A percentile compares a stretch with the other conserved stretches of the same genome.
Evolutionary conservation across 2,797 vertebrate genomes (phyloP).

Genomic region (Eutrigla gurnardus): DNA sequence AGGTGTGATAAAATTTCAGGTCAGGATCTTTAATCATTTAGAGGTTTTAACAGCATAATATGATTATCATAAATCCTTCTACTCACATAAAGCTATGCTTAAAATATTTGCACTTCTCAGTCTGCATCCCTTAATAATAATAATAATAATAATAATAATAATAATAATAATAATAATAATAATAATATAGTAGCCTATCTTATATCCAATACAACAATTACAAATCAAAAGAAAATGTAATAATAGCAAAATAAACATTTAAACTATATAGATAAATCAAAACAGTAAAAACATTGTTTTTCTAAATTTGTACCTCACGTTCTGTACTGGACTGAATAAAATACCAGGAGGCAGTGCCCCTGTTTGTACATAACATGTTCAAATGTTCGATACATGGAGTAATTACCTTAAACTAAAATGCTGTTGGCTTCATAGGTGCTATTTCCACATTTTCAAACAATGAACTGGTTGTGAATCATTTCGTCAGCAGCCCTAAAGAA

Average conservation of each 20-base stretch:
- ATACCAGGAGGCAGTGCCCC: background rate
- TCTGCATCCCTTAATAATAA: background rate
- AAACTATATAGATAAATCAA: too few relatives aligned
- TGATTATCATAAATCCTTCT: conserved; percentile 48
- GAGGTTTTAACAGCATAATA: conserved; percentile 38
- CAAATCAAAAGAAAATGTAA: too few relatives aligned
- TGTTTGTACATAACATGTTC: background rate
- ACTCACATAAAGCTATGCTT: conserved; percentile 35
- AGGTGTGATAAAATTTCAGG: conserved; percentile 33
- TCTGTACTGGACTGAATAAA: background rate
- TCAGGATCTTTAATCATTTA: conserved; percentile 35
- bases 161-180: background rate
- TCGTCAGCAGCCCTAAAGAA: background rate
- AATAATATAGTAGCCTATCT: too few relatives aligned
- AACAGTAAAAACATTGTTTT: too few relatives aligned
- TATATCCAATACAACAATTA: too few relatives aligned
- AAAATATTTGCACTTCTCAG: conserved; percentile 52
- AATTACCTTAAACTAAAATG: background rate
- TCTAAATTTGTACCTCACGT: background rate
- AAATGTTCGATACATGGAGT: background rate
- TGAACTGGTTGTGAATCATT: background rate
- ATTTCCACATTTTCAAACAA: background rate
- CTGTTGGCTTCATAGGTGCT: background rate
- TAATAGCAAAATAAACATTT: too few relatives aligned
- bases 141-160: background rate